phyloP scores from a whole-genome alignment of 2,113 vertebrate species.

The Tachysurus fulvidraco region DNA sequence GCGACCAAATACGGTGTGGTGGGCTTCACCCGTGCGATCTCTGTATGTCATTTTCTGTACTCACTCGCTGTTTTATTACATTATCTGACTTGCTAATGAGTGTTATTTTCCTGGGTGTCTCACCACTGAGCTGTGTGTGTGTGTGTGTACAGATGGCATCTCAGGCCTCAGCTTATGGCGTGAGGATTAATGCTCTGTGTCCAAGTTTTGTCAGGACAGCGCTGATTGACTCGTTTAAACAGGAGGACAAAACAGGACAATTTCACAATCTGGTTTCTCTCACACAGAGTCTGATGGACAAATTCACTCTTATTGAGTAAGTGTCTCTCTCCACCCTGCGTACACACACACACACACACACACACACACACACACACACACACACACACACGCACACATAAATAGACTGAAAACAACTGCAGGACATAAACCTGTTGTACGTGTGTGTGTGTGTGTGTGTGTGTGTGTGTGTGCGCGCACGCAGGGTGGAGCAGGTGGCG shows the following conservation, averaged over 20 bases:
- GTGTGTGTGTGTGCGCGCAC: conserved; percentile 14
- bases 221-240: conserved; percentile 35
- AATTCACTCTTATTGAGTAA: conserved; percentile 56
- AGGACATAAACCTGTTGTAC: neutral
- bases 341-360: conserved; percentile 4
- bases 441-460: conserved; percentile 20
- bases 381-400: neutral
- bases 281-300: neutral
- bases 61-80: neutral
- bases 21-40: conserved; percentile 69
- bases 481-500: conserved; percentile 40
- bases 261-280: conserved; percentile 15
- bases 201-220: conserved; percentile 66
- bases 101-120: too few species aligned
- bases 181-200: conserved; percentile 70
- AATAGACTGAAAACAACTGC: neutral
- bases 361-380: neutral
- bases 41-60: neutral
- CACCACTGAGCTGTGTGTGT: neutral
- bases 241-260: conserved; percentile 33
- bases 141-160: conserved; percentile 49
- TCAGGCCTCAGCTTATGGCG: conserved; percentile 54
- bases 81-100: neutral
- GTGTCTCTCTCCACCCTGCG: conserved; percentile 25
- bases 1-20: conserved; percentile 71